A percentile compares a stretch with the other conserved stretches of the same genome.
Evolutionary conservation across 2,888 invertebrate genomes (phyloP).

Genomic region (Eupithecia vulgata): DNA sequence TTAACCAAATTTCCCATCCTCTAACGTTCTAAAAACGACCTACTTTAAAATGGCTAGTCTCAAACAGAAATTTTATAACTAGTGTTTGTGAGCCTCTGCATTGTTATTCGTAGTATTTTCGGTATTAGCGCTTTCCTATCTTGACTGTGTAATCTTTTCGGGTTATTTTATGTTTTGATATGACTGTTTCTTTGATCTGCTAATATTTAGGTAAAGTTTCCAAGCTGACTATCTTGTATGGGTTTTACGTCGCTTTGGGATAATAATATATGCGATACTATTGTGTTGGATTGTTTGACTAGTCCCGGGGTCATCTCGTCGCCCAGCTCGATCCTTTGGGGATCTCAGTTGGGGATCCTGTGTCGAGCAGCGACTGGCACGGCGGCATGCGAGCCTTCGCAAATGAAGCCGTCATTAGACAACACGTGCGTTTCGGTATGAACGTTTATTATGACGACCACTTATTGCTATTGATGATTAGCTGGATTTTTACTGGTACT

Average conservation of each 20-base stretch:
- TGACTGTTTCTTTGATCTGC: not conserved
- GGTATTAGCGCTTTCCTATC: conserved; percentile 38
- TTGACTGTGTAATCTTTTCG: conserved; percentile 28
- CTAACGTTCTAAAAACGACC: conserved; percentile 47
- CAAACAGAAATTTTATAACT: conserved; percentile 56
- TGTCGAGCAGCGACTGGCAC: conserved; percentile 78
- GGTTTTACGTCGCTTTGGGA: conserved; percentile 21
- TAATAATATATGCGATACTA: conserved; percentile 31
- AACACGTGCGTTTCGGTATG: conserved; percentile 84
- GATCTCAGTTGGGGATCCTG: conserved; percentile 89
- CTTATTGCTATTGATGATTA: conserved; percentile 63
- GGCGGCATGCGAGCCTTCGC: conserved; percentile 81
- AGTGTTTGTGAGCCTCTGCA: conserved; percentile 27
- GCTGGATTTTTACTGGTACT: conserved; percentile 58
- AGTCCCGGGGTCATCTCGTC: conserved; percentile 97
- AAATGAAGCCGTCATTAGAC: conserved; percentile 80
- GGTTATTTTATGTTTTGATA: conserved; percentile 8
- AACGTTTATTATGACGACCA: conserved; percentile 47
- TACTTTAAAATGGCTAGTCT: conserved; percentile 79
- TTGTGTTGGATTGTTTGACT: conserved; percentile 53
- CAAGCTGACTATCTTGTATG: not conserved
- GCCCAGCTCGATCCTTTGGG: conserved; percentile 96
- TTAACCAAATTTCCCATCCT: conserved; percentile 41
- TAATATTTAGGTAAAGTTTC: conserved; percentile 3
- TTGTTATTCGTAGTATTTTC: conserved; percentile 25